Conservation (phyloP, 2,888 invertebrate species). For the Harpalus rufipes region DNA sequence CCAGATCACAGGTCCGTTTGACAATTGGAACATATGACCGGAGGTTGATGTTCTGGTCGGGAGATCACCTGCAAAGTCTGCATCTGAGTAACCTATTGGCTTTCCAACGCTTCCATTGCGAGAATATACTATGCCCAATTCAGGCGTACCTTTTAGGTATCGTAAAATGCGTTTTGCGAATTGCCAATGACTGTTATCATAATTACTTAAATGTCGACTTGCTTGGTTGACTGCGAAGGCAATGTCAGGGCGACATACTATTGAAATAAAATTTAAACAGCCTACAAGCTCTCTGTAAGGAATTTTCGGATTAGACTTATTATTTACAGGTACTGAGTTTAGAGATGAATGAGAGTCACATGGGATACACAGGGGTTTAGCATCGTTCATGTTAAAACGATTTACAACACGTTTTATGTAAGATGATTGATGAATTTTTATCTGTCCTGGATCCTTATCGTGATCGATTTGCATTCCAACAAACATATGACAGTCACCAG, state of each 20-base stretch:
- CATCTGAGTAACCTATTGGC: slow-evolving; percentile 37
- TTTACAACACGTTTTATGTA: slow-evolving; percentile 7
- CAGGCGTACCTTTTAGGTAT: too few species aligned
- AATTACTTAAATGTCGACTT: too few species aligned
- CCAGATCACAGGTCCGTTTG: too few species aligned
- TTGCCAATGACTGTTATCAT: too few species aligned
- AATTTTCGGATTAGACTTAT: background rate
- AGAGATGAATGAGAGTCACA: slow-evolving; percentile 51
- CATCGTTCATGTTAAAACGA: too few species aligned
- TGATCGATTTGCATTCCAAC: slow-evolving; percentile 69
- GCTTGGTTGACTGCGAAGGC: slow-evolving; percentile 42
- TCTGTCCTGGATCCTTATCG: background rate
- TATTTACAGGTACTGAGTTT: background rate
- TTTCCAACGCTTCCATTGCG: slow-evolving; percentile 56
- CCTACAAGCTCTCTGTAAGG: slow-evolving; percentile 44
- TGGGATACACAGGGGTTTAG: slow-evolving; percentile 26
- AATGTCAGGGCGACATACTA: slow-evolving; percentile 44
- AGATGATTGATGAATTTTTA: slow-evolving; percentile 42
- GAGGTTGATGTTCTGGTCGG: slow-evolving; percentile 60
- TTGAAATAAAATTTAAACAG: slow-evolving; percentile 33
- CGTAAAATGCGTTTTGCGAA: too few species aligned
- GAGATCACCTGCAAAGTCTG: slow-evolving; percentile 41
- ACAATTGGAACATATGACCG: slow-evolving; percentile 68
- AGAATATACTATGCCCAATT: too few species aligned
- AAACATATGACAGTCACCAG: slow-evolving; percentile 64